Base-by-base conservation (phyloP, 2,888 invertebrate species). In the Escarpia spicata region DNA sequence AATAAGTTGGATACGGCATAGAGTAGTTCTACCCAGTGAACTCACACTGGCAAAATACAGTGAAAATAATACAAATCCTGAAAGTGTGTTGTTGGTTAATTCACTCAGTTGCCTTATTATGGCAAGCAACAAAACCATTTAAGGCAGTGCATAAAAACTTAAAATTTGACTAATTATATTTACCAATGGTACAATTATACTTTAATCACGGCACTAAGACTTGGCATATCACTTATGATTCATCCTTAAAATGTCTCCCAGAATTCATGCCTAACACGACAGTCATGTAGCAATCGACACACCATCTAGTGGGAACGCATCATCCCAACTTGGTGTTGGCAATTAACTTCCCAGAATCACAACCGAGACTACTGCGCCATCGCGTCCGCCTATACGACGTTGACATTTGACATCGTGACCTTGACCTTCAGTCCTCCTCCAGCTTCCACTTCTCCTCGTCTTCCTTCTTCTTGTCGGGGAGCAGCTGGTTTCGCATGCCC, bases 401-500 rank as follows among this genome's bases (percentile, higher is more conserved):
- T 75, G 75, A 75, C 75, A 0, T 75, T 75, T 26, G 6, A 75
- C 6, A 26, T 26, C 3, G 75, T 26, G n/a, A 75, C 75, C 75
- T 75, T 75, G 75, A 75, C 75, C 75, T 75, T 75, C 75, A 75
- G n/a, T 91, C 90, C 12, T 93, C 93, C 45, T 93, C 95, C 90
- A 93, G 93, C 93, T 96, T 96, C 98, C 98, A 98, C 96, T 98
- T 98, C 95, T 98, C 98, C 93, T 97, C 97, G 26, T 98, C 98
- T 96, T 98, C 98, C 93, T 97, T 97, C 94, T 98, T 97, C 0
- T 98, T 98, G 95, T 98, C 98, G 52, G 98, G 99, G 95, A 98
- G 98, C 93, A 99, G 97, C 95, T 98, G 98, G 96, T 98, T 98
- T 95, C 98, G 97, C 96, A 99, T 98, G 91, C 99, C 99, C 94